A percentile compares a stretch with the other conserved stretches of the same genome.
phyloP scores from a whole-genome alignment of 37 sponge, comb jelly and placozoan genomes.

The Diacarnus erythraeanus region DNA sequence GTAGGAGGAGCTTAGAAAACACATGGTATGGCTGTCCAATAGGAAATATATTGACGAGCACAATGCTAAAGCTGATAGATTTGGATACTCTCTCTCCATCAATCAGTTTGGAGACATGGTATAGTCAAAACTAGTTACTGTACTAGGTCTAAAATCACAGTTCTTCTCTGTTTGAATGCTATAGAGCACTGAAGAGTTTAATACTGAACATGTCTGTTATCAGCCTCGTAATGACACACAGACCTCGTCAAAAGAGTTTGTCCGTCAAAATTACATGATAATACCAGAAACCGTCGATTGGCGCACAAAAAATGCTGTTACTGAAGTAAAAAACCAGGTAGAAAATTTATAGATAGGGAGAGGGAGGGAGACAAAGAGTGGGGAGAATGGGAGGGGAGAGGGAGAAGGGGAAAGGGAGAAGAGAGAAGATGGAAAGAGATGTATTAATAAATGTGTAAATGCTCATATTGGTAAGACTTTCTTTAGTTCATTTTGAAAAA shows the following conservation, averaged over 20 bases:
- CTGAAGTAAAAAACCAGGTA: slow-evolving; percentile 75
- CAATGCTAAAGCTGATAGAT: slow-evolving; percentile 43
- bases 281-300: slow-evolving; percentile 74
- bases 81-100: slow-evolving; percentile 42
- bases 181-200: slow-evolving; percentile 4
- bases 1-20: slow-evolving; percentile 20
- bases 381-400: too few relatives aligned
- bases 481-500: too few relatives aligned
- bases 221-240: neutral
- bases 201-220: neutral
- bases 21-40: slow-evolving; percentile 37
- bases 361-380: too few relatives aligned
- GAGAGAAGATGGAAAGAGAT: too few relatives aligned
- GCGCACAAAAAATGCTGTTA: slow-evolving; percentile 79
- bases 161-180: neutral
- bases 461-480: too few relatives aligned
- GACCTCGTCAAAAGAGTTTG: neutral
- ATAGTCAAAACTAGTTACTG: neutral
- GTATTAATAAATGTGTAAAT: too few relatives aligned
- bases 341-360: neutral
- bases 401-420: too few relatives aligned
- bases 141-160: neutral
- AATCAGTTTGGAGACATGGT: slow-evolving; percentile 64
- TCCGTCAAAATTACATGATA: neutral
- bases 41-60: slow-evolving; percentile 50